Evolutionary conservation across 2,113 vertebrate genomes (phyloP).

Genomic region (Micromys minutus): DNA sequence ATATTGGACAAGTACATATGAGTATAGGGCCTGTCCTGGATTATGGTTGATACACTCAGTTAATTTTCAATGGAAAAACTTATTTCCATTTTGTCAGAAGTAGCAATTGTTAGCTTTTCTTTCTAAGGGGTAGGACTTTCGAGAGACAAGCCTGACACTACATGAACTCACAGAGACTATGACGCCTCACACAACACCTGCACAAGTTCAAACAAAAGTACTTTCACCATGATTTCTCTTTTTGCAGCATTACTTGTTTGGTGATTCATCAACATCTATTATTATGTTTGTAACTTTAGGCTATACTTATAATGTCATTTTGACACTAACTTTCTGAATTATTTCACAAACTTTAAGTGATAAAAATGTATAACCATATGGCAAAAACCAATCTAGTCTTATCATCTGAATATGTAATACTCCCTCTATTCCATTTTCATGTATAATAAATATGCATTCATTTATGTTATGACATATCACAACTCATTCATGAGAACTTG

Average conservation of each 20-base stretch:
- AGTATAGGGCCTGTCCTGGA: accelerated
- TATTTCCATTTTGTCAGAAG: background rate
- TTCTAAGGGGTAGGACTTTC: background rate
- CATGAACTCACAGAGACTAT: background rate
- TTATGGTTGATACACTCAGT: background rate
- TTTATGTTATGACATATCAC: conserved; percentile 32
- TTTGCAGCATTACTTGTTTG: background rate
- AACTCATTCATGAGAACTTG: conserved; percentile 59
- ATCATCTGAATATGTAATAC: conserved; percentile 65
- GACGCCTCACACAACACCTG: background rate
- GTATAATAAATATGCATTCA: conserved; percentile 67
- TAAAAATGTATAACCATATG: conserved; percentile 72
- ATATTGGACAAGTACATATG: too few relatives aligned
- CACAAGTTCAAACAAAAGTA: background rate
- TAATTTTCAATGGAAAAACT: background rate
- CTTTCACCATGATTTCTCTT: background rate
- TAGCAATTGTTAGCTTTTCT: background rate
- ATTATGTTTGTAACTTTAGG: conserved; percentile 9
- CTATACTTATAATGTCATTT: background rate
- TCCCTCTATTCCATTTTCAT: conserved; percentile 59
- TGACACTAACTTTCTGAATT: conserved; percentile 50
- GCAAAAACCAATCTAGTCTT: conserved; percentile 53
- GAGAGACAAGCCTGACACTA: background rate
- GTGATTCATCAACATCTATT: conserved; percentile 6
- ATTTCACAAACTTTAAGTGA: conserved; percentile 65